These are phyloP conservation scores for Nesogale talazaci DNA, from an alignment of 2,113 vertebrate genomes.

Conservation along the genomic window DNA sequence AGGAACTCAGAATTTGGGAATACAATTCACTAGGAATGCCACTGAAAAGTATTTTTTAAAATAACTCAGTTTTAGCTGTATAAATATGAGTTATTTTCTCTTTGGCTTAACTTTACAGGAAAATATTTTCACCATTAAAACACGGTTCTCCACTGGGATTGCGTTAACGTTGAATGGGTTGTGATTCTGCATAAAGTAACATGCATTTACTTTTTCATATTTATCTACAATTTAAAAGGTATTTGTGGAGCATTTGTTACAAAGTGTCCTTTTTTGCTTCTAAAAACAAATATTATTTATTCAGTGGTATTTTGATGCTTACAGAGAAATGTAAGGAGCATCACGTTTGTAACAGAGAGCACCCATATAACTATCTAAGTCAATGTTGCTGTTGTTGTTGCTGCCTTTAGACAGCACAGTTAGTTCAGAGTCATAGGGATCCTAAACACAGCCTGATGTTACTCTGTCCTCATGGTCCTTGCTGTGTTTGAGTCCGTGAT, in stretches of 20 bases:
- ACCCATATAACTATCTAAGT: neutral
- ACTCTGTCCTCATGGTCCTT: too few species aligned
- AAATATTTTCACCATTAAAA: constrained; percentile 57
- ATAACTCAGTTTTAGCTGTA: neutral
- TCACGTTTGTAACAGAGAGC: constrained; percentile 24
- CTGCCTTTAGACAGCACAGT: too few species aligned
- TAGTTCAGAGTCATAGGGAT: too few species aligned
- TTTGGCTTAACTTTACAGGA: constrained; percentile 47
- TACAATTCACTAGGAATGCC: neutral
- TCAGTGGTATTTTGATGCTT: constrained; percentile 23
- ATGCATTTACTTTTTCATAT: constrained; percentile 28
- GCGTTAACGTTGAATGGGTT: neutral
- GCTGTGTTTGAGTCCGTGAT: too few species aligned
- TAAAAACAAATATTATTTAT: neutral
- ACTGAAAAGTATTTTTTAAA: constrained; percentile 3
- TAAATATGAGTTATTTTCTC: constrained; percentile 39
- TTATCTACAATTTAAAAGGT: constrained; percentile 27
- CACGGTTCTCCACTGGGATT: constrained; percentile 11
- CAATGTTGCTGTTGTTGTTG: neutral
- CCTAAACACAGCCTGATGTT: too few species aligned
- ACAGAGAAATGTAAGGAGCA: neutral
- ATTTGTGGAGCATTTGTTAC: constrained; percentile 40
- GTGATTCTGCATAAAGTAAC: neutral
- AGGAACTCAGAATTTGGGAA: neutral
- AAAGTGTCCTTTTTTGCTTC: neutral